A percentile compares a stretch with the other conserved stretches of the same genome.
Evolutionary conservation across 2,797 vertebrate species (phyloP).

Genomic region (Tragopan temminckii): DNA sequence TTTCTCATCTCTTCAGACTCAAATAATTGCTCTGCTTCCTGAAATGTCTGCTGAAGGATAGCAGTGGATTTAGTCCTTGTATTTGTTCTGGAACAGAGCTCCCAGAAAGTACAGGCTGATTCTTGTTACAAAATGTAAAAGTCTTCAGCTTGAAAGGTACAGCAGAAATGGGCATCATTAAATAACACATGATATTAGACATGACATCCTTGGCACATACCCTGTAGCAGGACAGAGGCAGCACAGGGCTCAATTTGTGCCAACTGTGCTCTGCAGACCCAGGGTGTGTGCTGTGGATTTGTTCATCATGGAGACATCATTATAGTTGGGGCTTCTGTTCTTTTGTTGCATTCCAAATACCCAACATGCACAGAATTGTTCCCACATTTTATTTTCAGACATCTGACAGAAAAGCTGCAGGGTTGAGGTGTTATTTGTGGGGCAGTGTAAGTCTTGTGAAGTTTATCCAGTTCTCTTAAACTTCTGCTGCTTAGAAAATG

Average conservation of each 20-base stretch:
- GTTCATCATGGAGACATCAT: background rate
- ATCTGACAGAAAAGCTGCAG: background rate
- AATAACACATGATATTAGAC: accelerated
- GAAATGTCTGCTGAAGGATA: background rate
- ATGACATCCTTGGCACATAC: accelerated
- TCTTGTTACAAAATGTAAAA: background rate
- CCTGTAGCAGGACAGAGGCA: background rate
- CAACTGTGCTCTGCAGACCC: background rate
- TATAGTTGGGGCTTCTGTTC: background rate
- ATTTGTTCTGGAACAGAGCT: background rate
- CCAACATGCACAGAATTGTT: background rate
- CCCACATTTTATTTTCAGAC: constrained; percentile 33
- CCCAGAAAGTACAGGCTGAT: background rate
- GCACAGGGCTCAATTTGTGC: background rate
- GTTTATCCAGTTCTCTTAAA: constrained; percentile 1
- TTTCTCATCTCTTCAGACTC: background rate
- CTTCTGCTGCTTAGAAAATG: constrained; percentile 4
- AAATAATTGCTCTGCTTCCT: background rate
- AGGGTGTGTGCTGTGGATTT: background rate
- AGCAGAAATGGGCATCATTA: accelerated
- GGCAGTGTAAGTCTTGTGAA: constrained; percentile 9
- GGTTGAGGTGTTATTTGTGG: constrained; percentile 40
- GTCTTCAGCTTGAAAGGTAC: background rate
- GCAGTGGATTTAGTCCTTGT: background rate
- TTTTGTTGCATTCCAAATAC: background rate